These are phyloP conservation scores for Tragelaphus imberbis DNA, from an alignment of 2,113 vertebrate genomes.

Conservation along the genomic window DNA sequence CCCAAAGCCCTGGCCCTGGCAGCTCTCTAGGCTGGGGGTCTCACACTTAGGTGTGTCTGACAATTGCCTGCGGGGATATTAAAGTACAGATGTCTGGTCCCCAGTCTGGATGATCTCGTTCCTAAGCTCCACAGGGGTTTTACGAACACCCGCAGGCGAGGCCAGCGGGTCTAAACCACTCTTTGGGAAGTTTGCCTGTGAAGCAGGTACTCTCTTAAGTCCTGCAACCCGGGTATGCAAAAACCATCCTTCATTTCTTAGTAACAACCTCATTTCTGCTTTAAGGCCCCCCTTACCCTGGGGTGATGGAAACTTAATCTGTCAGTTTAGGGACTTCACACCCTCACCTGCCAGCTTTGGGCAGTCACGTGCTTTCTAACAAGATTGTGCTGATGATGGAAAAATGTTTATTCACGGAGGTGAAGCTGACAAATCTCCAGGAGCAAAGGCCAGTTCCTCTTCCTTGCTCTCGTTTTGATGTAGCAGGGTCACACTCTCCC, in stretches of 20 bases:
- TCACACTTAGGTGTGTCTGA: not conserved
- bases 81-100: not conserved
- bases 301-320: not conserved
- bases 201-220: not conserved
- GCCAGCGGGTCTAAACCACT: not conserved
- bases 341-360: not conserved
- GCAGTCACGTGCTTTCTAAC: not conserved
- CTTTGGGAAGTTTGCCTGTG: not conserved
- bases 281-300: not conserved
- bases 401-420: not conserved
- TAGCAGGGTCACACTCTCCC: accelerated
- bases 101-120: not conserved
- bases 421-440: not conserved
- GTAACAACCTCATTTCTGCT: not conserved
- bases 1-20: not conserved
- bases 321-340: not conserved
- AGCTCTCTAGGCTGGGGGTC: not conserved
- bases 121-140: not conserved
- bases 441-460: not conserved
- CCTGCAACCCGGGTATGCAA: not conserved
- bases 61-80: not conserved
- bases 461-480: not conserved
- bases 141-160: accelerated
- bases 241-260: not conserved
- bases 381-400: not conserved